These are phyloP conservation scores for Polydesmus complanatus DNA, from an alignment of 2,888 invertebrate genomes.

Conservation along the genomic window DNA sequence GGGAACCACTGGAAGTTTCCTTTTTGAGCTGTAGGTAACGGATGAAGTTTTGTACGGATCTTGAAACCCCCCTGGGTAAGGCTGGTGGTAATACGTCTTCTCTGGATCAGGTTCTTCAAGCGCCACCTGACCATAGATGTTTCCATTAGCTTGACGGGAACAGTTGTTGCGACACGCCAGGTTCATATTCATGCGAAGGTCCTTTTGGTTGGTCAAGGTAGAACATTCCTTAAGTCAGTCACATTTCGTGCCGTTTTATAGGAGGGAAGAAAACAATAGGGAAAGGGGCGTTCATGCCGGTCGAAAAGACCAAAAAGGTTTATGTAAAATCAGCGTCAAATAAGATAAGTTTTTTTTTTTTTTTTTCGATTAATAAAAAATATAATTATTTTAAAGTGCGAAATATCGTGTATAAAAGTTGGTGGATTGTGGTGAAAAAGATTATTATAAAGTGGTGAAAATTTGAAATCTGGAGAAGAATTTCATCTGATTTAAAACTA, in stretches of 20 bases:
- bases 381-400: too few relatives aligned
- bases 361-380: too few relatives aligned
- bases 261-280: neutral
- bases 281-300: neutral
- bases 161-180: slow-evolving; percentile 18
- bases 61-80: slow-evolving; percentile 32
- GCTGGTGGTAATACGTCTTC: slow-evolving; percentile 31
- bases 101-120: slow-evolving; percentile 32
- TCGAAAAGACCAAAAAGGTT: too few relatives aligned
- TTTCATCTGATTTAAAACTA: too few relatives aligned
- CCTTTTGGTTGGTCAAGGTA: slow-evolving; percentile 19
- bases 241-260: slow-evolving; percentile 6
- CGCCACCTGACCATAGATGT: slow-evolving; percentile 33
- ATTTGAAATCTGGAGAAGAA: too few relatives aligned
- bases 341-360: too few relatives aligned
- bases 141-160: slow-evolving; percentile 28
- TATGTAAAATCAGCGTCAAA: too few relatives aligned
- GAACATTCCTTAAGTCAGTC: slow-evolving; percentile 18
- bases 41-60: slow-evolving; percentile 18
- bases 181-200: slow-evolving; percentile 18
- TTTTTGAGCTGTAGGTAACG: slow-evolving; percentile 26
- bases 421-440: too few relatives aligned
- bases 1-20: slow-evolving; percentile 30
- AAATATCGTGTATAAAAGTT: too few relatives aligned
- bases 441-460: too few relatives aligned